Conservation (phyloP, 1,140 invertebrate genomes). For the Drosophila bifasciata region DNA sequence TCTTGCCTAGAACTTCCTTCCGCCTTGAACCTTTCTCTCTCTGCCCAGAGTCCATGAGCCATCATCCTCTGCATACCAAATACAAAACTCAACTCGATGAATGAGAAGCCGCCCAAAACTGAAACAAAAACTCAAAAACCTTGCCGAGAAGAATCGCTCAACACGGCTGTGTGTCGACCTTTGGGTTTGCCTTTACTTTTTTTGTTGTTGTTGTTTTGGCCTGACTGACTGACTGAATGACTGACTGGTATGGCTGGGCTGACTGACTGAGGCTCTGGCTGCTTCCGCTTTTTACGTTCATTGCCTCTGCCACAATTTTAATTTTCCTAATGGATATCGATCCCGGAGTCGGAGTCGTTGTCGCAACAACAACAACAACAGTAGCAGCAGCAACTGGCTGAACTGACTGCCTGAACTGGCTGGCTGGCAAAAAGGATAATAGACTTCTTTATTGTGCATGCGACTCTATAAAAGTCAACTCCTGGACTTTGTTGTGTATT, state of each 20-base stretch:
- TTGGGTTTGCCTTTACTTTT: conserved; percentile 25
- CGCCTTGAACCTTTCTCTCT: no score
- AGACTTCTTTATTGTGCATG: conserved; percentile 84
- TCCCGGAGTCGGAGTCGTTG: conserved; percentile 57
- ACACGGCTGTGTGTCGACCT: conserved; percentile 43
- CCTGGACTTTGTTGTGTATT: conserved; percentile 77
- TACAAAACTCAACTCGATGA: no score
- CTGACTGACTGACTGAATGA: conserved; percentile 28
- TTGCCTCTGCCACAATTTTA: conserved; percentile 84
- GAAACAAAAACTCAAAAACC: conserved; percentile 9
- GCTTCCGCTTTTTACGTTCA: conserved; percentile 83
- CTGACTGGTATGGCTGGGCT: no score
- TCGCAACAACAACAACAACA: conserved; percentile 53
- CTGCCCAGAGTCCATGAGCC: no score
- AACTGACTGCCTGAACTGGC: conserved; percentile 17
- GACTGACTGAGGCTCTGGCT: conserved; percentile 47
- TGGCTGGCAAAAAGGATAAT: conserved; percentile 83
- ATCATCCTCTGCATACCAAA: conserved; percentile 12
- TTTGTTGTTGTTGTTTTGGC: conserved; percentile 22
- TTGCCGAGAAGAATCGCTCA: conserved; percentile 11
- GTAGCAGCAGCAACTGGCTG: conserved; percentile 36
- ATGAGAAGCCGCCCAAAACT: neutral
- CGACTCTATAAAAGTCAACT: conserved; percentile 84
- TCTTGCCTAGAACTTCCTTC: no score
- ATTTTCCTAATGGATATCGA: conserved; percentile 84